These are phyloP conservation scores for Stichopus horrens DNA, from an alignment of 53 echinoderm and acorn worm species.

Conservation along the genomic window DNA sequence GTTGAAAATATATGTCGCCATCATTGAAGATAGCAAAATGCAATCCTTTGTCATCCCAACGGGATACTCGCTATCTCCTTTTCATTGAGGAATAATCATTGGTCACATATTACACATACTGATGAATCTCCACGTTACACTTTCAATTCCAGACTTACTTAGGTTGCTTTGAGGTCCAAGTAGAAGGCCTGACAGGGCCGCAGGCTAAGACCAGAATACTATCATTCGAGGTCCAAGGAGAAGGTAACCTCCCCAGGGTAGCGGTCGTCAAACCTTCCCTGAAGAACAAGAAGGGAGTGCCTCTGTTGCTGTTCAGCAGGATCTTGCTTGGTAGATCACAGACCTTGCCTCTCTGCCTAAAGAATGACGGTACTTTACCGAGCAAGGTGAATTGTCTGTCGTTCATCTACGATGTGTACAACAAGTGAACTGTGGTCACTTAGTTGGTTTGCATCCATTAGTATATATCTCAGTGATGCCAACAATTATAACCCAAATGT, in stretches of 20 bases:
- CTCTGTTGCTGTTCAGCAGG: constrained; percentile 83
- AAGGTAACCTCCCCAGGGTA: constrained; percentile 91
- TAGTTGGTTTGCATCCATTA: too few species aligned
- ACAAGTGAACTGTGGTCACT: too few species aligned
- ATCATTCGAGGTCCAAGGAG: constrained; percentile 95
- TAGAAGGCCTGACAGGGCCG: constrained; percentile 80
- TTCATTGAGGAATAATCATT: too few species aligned
- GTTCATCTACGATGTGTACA: background rate
- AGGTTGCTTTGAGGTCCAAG: constrained; percentile 82
- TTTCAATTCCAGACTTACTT: constrained; percentile 76
- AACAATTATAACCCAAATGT: too few species aligned
- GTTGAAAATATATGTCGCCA: too few species aligned
- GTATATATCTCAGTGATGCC: too few species aligned
- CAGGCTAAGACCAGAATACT: constrained; percentile 89
- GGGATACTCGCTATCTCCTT: too few species aligned
- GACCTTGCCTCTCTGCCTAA: constrained; percentile 79
- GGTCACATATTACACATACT: too few species aligned
- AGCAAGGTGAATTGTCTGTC: constrained; percentile 66
- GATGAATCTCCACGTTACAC: too few species aligned
- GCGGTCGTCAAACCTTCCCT: constrained; percentile 77
- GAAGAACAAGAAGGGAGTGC: constrained; percentile 94
- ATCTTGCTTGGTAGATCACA: constrained; percentile 76
- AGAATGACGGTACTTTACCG: constrained; percentile 93
- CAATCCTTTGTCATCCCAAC: too few species aligned
- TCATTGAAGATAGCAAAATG: too few species aligned